These are phyloP conservation scores for Heliconius charithonia DNA, from an alignment of 2,888 invertebrate genomes.

Conservation along the genomic window DNA sequence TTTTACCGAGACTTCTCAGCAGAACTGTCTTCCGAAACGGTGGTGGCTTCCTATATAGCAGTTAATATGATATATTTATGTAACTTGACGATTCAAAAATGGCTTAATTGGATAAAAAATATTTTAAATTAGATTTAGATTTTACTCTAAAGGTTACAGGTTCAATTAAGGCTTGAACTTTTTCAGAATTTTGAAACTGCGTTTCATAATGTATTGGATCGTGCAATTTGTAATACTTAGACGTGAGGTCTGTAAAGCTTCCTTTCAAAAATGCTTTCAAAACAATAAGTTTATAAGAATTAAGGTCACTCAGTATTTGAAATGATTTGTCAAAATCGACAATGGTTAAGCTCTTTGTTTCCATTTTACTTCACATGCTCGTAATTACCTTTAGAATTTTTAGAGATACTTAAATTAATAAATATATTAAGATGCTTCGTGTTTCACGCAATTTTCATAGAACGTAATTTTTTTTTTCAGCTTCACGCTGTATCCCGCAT, in stretches of 20 bases:
- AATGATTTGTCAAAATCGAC: constrained; percentile 39
- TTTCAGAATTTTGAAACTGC: too few relatives aligned
- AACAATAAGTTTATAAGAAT: constrained; percentile 29
- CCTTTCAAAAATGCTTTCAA: constrained; percentile 16
- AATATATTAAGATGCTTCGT: neutral
- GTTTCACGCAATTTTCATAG: too few relatives aligned
- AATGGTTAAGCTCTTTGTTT: constrained; percentile 30
- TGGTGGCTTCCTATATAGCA: too few relatives aligned
- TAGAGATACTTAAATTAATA: neutral
- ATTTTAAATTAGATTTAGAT: too few relatives aligned
- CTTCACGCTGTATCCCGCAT: too few relatives aligned
- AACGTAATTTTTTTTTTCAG: too few relatives aligned
- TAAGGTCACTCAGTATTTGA: constrained; percentile 30
- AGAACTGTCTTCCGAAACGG: too few relatives aligned
- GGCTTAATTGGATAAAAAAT: too few relatives aligned
- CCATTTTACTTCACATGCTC: constrained; percentile 37
- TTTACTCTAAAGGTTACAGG: neutral
- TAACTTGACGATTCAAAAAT: too few relatives aligned
- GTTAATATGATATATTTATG: too few relatives aligned
- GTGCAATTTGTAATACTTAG: constrained; percentile 1
- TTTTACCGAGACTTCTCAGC: too few relatives aligned
- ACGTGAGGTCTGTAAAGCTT: too few relatives aligned
- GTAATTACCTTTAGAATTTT: constrained; percentile 27
- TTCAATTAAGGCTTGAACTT: neutral
- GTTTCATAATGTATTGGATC: neutral